These are phyloP conservation scores for Spialia ferax DNA, from an alignment of 2,888 invertebrate genomes.

Conservation along the genomic window DNA sequence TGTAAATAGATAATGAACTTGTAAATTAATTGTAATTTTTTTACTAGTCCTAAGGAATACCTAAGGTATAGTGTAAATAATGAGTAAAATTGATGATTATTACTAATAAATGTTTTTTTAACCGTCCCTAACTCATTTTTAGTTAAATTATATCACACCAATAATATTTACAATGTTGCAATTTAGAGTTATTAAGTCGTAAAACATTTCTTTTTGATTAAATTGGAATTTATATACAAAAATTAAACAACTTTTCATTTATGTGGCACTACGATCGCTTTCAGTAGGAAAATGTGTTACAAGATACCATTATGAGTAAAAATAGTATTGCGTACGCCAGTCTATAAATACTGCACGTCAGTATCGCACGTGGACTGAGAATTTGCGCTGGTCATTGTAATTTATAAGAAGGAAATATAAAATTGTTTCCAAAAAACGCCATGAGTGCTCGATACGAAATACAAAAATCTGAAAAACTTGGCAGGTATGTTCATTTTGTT, in stretches of 20 bases:
- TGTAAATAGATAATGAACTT: conserved; percentile 46
- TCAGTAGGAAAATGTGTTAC: conserved; percentile 28
- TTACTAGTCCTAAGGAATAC: conserved; percentile 66
- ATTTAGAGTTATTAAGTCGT: too few relatives aligned
- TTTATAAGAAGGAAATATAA: neutral
- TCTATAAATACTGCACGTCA: conserved; percentile 56
- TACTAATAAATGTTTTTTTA: conserved; percentile 47
- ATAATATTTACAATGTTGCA: too few relatives aligned
- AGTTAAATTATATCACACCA: too few relatives aligned
- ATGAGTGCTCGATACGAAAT: conserved; percentile 69
- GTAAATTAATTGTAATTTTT: conserved; percentile 60
- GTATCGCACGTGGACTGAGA: conserved; percentile 49
- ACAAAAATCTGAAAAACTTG: conserved; percentile 64
- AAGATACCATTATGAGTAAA: conserved; percentile 46
- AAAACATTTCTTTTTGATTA: too few relatives aligned
- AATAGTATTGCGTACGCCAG: conserved; percentile 47
- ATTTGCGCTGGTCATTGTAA: conserved; percentile 15
- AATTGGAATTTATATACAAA: too few relatives aligned
- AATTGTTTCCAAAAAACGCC: neutral
- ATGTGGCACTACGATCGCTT: neutral
- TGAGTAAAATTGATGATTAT: conserved; percentile 54
- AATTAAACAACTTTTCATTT: neutral
- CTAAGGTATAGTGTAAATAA: conserved; percentile 66
- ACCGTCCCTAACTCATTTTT: too few relatives aligned
- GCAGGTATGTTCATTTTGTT: conserved; percentile 61